Conservation (phyloP, 2,797 vertebrate species). For the Eulemur rubriventer region DNA sequence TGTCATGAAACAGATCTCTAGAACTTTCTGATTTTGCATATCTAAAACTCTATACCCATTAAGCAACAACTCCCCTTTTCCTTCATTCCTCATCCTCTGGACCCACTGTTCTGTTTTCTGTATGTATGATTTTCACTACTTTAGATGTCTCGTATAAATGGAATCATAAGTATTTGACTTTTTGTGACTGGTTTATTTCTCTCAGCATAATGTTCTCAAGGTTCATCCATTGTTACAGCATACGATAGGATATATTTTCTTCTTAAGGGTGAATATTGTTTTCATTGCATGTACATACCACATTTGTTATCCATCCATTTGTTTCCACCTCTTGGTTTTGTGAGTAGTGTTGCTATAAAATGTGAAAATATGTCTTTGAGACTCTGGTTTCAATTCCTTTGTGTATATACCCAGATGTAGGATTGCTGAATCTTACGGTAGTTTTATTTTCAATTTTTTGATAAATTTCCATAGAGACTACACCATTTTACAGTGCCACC, state of each 20-base stretch:
- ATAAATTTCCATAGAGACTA: background rate
- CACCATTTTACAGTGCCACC: background rate
- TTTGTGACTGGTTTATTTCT: background rate
- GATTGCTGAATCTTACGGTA: background rate
- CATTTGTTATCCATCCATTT: background rate
- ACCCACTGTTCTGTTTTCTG: background rate
- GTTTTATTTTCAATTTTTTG: background rate
- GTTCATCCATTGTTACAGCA: background rate
- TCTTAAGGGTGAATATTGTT: background rate
- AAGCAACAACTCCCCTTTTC: background rate
- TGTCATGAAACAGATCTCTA: background rate
- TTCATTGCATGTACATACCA: no score
- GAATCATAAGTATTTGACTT: background rate
- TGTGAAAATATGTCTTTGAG: background rate
- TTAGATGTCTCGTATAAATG: background rate
- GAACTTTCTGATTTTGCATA: background rate
- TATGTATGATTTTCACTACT: background rate
- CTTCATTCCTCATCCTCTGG: rapidly evolving
- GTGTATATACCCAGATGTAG: background rate
- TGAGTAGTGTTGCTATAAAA: background rate
- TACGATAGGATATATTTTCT: background rate
- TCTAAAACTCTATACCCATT: background rate
- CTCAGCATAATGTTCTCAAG: background rate
- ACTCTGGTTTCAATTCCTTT: background rate
- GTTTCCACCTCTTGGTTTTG: background rate